phyloP scores from a whole-genome alignment of 2,888 invertebrate genomes.

The Drosophila pseudotalamancana region DNA sequence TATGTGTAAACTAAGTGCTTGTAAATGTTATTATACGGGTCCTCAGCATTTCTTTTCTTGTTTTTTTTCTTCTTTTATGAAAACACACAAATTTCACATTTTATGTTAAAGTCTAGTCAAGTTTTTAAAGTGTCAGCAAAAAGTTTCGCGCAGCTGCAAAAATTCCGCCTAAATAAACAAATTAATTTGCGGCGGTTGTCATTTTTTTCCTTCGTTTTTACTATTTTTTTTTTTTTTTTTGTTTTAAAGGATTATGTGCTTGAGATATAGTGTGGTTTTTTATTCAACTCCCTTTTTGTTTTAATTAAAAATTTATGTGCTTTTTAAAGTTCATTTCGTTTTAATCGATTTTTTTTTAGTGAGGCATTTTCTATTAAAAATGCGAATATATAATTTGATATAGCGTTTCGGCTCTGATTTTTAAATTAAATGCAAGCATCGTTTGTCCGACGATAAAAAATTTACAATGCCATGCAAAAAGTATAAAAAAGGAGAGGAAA shows the following conservation, averaged over 20 bases:
- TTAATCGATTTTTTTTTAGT: conserved; percentile 17
- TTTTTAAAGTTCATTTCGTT: conserved; percentile 54
- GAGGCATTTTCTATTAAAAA: conserved; percentile 22
- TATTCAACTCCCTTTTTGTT: conserved; percentile 11
- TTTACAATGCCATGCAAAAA: conserved; percentile 26
- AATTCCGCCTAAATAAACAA: conserved; percentile 69
- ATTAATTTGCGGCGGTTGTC: conserved; percentile 66
- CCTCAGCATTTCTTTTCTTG: conserved; percentile 31
- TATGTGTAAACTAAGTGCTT: conserved; percentile 68
- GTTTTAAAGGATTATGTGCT: conserved; percentile 63
- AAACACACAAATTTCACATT: neutral
- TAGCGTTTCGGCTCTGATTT: conserved; percentile 55
- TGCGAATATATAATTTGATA: conserved; percentile 47
- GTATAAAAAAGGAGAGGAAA: conserved; percentile 6
- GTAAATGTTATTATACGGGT: conserved; percentile 60
- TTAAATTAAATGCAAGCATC: conserved; percentile 38
- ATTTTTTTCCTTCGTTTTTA: conserved; percentile 31
- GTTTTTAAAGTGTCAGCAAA: conserved; percentile 44
- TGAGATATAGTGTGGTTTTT: conserved; percentile 39
- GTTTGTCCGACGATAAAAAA: conserved; percentile 34
- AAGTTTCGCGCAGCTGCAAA: conserved; percentile 40
- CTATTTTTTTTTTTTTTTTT: conserved; percentile 15
- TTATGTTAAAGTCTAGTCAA: conserved; percentile 15
- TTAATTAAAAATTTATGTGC: conserved; percentile 66
- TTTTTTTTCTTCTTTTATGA: neutral